These are phyloP conservation scores for Cistogaster globosa DNA, from an alignment of 2,888 invertebrate genomes.

Conservation along the genomic window DNA sequence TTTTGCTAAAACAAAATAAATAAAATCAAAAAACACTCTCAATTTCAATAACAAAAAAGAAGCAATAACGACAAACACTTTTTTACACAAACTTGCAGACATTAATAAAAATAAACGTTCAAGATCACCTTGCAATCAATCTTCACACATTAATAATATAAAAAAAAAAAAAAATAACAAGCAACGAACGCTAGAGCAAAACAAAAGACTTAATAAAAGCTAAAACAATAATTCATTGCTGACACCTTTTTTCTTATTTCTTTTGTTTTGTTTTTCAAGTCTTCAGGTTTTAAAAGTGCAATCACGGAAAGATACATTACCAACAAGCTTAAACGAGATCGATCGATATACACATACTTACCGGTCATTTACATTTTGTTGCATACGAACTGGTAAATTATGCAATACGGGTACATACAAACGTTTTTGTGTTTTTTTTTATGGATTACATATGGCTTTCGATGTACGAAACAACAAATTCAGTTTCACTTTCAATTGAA, in stretches of 20 bases:
- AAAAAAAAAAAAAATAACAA: constrained; percentile 12
- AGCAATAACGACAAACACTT: background rate
- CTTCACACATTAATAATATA: constrained; percentile 17
- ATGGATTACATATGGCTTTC: background rate
- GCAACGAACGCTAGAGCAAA: constrained; percentile 60
- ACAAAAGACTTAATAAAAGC: constrained; percentile 56
- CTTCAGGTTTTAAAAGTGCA: constrained; percentile 74
- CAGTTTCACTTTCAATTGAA: constrained; percentile 78
- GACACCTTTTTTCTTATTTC: constrained; percentile 66
- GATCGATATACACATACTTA: constrained; percentile 3
- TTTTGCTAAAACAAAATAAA: constrained; percentile 37
- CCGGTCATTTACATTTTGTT: constrained; percentile 74
- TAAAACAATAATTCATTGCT: constrained; percentile 29
- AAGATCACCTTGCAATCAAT: constrained; percentile 68
- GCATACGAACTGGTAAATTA: constrained; percentile 75
- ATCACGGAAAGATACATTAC: constrained; percentile 60
- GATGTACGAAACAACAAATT: constrained; percentile 1
- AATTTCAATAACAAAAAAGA: constrained; percentile 22
- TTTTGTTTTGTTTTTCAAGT: constrained; percentile 5
- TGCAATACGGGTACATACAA: constrained; percentile 73
- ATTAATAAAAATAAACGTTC: constrained; percentile 19
- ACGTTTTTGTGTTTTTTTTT: too few relatives aligned
- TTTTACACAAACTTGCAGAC: constrained; percentile 1
- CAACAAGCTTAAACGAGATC: constrained; percentile 44
- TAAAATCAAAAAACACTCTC: constrained; percentile 30